A percentile compares a stretch with the other conserved stretches of the same genome.
These are phyloP conservation scores for Corvus hawaiiensis DNA, from an alignment of 2,113 vertebrate species.

Conservation along the genomic window DNA sequence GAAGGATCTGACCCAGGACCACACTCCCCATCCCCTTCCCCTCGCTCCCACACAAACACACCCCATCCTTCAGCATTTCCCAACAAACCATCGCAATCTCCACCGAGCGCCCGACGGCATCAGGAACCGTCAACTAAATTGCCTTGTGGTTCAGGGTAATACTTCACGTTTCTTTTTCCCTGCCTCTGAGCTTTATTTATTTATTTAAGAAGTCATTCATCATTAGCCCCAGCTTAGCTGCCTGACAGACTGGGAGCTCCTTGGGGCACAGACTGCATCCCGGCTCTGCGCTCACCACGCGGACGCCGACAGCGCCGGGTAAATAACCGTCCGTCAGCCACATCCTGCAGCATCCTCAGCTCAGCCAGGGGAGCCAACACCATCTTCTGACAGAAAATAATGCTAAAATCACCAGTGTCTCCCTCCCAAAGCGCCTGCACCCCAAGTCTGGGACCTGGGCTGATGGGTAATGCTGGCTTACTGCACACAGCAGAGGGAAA, in stretches of 20 bases:
- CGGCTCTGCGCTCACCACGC: neutral
- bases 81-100: neutral
- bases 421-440: neutral
- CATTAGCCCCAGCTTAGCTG: constrained; percentile 28
- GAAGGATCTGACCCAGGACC: neutral
- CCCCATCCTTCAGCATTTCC: neutral
- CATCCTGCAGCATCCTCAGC: neutral
- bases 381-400: neutral
- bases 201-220: constrained; percentile 51
- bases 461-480: rapidly evolving
- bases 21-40: neutral
- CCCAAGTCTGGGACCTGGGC: neutral
- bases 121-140: rapidly evolving
- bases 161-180: neutral
- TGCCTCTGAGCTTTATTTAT: constrained; percentile 10
- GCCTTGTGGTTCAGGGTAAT: neutral
- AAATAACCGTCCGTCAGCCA: neutral
- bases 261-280: neutral
- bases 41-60: rapidly evolving
- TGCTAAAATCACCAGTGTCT: rapidly evolving
- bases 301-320: neutral
- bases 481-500: neutral
- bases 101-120: neutral
- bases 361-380: neutral
- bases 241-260: constrained; percentile 30